Base-by-base conservation (phyloP, 1,140 invertebrate species). In the Cyrtorhinus lividipennis region DNA sequence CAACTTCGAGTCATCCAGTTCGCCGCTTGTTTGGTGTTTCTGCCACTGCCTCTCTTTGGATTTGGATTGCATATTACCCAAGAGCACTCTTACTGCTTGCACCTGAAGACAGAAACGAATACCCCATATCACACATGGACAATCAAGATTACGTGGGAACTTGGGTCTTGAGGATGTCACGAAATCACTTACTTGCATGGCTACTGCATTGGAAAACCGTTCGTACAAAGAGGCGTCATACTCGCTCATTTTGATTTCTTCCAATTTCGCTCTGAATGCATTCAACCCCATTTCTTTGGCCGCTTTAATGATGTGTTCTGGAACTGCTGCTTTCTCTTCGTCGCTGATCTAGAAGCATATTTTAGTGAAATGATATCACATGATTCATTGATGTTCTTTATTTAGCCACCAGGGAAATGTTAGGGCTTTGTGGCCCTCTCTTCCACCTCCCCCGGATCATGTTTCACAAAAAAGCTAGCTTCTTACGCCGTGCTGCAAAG, bases 241-340 rank as follows among this genome's bases (percentile, higher is more conserved):
- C 69, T 90, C 86, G 68, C 88, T 92, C 95, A 98, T 98, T 68
- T 86, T 81, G 60, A 98, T 98, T 73, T 98, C 91, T 67, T 85
- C 82, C 18, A 98, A 74, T 64, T 86, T 84, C 70, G 96, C 86
- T 71, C 88, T 85, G 68, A 92, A 97, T 1, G 90, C 92, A 73
- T 86, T 88, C 66, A 84, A 79, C 60, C 86, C 92, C 90, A 98
- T 95, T 78, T 95, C 90, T 22, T 89, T 76, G 0, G 95, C 95
- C 48, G 92, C 93, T 72, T 84, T 80, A 71, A 84, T 83, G 20
- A 96, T 81, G 69, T 94, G 85, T 66, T 94, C 90, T 0, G 94
- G 94, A 0, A 98, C 85, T 45, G 85, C 81, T 68, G 87, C 84
- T 75, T 97, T 98, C 70, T 95, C 91, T 70, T 81, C 84, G 56